Evolutionary conservation across 1,140 invertebrate genomes (phyloP).

Genomic region (Trichoplusia ni): DNA sequence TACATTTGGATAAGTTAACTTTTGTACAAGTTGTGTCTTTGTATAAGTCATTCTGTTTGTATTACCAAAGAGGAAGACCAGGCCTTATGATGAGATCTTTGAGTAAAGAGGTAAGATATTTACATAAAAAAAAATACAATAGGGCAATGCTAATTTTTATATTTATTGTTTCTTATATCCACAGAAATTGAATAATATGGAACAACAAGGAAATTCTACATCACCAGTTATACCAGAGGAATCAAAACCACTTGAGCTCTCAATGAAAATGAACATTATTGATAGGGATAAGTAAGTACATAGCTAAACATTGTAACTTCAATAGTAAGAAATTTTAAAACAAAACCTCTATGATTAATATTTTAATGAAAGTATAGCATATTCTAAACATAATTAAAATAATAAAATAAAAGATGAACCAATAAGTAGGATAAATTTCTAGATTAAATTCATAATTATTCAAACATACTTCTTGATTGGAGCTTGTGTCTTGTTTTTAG

Average conservation of each 20-base stretch:
- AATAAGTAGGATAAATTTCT: too few relatives aligned
- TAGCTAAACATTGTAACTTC: neutral
- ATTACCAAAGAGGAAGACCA: conserved; percentile 82
- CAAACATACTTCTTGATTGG: too few relatives aligned
- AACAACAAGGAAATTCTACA: conserved; percentile 44
- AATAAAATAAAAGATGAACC: too few relatives aligned
- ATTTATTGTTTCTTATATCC: conserved; percentile 30
- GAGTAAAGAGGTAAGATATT: conserved; percentile 73
- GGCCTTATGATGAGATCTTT: conserved; percentile 75
- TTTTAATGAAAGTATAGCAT: neutral
- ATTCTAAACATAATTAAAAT: too few relatives aligned
- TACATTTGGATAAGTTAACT: conserved; percentile 90
- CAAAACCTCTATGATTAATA: too few relatives aligned
- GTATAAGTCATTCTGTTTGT: conserved; percentile 85
- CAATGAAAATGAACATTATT: conserved; percentile 69
- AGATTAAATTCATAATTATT: too few relatives aligned
- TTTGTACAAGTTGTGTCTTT: conserved; percentile 90
- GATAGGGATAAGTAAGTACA: conserved; percentile 72
- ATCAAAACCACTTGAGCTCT: conserved; percentile 64
- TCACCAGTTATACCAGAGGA: conserved; percentile 59
- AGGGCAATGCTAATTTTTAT: neutral
- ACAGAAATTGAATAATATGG: conserved; percentile 77
- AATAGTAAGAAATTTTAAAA: neutral
- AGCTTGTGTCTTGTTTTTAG: conserved; percentile 43
- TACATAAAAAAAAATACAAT: neutral